A percentile compares a stretch with the other conserved stretches of the same genome.
phyloP scores from a whole-genome alignment of 2,888 invertebrate genomes.

The Pocota personata region DNA sequence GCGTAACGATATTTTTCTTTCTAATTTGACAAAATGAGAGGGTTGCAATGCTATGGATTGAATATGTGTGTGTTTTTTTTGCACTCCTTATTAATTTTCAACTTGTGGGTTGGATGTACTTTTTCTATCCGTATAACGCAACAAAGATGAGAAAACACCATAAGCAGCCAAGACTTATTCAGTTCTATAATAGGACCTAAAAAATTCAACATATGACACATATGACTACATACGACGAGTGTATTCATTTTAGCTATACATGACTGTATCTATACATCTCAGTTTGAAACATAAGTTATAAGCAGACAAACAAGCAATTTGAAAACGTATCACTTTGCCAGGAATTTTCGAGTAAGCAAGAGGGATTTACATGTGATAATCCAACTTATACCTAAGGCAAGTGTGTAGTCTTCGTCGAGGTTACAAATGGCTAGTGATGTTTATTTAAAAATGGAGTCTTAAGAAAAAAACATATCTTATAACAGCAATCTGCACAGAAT shows the following conservation, averaged over 20 bases:
- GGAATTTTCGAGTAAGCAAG: slow-evolving; percentile 28
- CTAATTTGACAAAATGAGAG: background rate
- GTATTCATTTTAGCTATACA: background rate
- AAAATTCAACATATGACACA: slow-evolving; percentile 13
- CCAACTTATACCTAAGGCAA: slow-evolving; percentile 2
- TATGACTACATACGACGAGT: background rate
- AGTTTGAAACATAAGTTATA: slow-evolving; percentile 24
- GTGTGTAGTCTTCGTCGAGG: background rate
- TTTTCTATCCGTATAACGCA: background rate
- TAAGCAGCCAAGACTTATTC: slow-evolving; percentile 27
- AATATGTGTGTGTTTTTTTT: slow-evolving; percentile 14
- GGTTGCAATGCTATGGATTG: background rate
- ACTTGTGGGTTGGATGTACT: background rate
- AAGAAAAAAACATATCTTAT: no score
- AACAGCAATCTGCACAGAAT: no score
- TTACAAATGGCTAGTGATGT: background rate
- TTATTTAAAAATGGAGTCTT: no score
- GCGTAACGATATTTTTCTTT: slow-evolving; percentile 11
- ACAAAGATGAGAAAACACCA: slow-evolving; percentile 31
- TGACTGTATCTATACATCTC: slow-evolving; percentile 1
- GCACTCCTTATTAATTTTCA: slow-evolving; percentile 36
- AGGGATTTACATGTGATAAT: slow-evolving; percentile 29
- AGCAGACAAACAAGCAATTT: slow-evolving; percentile 51
- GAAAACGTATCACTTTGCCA: slow-evolving; percentile 42
- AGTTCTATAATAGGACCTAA: slow-evolving; percentile 25